Evolutionary conservation across 2,888 invertebrate species (phyloP).

Genomic region (Rotaria macrura): DNA sequence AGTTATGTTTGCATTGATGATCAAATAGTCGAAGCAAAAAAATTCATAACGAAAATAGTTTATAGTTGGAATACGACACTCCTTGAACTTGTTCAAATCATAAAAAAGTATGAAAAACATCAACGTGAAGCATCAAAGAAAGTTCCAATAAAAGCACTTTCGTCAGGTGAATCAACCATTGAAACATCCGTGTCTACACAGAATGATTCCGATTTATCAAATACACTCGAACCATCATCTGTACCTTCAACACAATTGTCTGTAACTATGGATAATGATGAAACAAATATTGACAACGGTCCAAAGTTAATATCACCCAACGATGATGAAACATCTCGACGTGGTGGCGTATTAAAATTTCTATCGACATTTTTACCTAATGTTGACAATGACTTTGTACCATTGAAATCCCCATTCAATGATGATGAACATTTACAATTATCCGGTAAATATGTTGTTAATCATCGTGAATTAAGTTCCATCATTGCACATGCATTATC

Average conservation of each 20-base stretch:
- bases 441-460: constrained; percentile 54
- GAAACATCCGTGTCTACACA: background rate
- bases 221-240: background rate
- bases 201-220: background rate
- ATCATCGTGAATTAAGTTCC: constrained; percentile 70
- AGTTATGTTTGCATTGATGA: background rate
- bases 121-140: background rate
- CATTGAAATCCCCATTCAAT: constrained; percentile 39
- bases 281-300: background rate
- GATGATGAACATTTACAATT: constrained; percentile 63
- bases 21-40: background rate
- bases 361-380: constrained; percentile 25
- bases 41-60: background rate
- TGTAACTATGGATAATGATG: background rate
- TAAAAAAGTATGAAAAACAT: background rate
- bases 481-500: constrained; percentile 69
- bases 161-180: background rate
- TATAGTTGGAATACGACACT: background rate
- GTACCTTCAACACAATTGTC: no score
- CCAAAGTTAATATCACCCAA: background rate
- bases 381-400: constrained; percentile 24
- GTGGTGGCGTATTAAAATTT: background rate
- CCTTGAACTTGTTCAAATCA: background rate
- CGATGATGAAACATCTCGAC: background rate
- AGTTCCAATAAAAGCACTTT: background rate